Evolutionary conservation across 2,797 vertebrate species (phyloP), one percentile per base, ranked within the genome.

Genomic region (Sciaenops ocellatus): DNA sequence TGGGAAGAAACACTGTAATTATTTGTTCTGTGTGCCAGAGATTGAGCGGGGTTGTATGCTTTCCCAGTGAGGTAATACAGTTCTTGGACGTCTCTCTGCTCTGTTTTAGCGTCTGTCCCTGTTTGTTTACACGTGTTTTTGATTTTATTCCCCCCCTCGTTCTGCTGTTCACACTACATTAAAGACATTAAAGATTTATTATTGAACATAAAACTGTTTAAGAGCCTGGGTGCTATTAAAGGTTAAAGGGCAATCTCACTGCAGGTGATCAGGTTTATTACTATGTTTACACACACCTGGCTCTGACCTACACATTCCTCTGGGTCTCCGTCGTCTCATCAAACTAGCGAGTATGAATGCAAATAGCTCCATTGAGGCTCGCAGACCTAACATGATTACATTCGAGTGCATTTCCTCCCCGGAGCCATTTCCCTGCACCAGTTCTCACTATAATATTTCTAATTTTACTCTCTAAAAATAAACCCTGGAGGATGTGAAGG

Each of bases 381-480:
- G 65, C 79, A 87, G 85, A 69, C 64, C 69, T 78, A 89, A 85
- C 84, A 83, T 89, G 85, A 92, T 92, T 90, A 88, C 76, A 84
- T 87, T 89, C 79, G 87, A 69, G 82, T 65, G 55, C 66, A 3
- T 26, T 74, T 84, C 69, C 78, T 85, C 85, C 84, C 89, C 24
- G 74, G 80, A 87, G 88, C 73, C 65, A 50, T 83, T 86, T 87
- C 78, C 80, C 80, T 51, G 24, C 78, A 84, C 78, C 71, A 82
- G 77, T 73, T 87, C 81, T 87, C 81, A 78, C 81, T 83, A 54
- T 81, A 75, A 81, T 88, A 83, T 87, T 82, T 74, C 88, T 88
- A 87, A 88, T 93, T 91, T 83, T 62, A 76, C 86, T 81, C 64
- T 85, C 88, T 90, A 91, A 90, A 93, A 91, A 94, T 89, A 94